These are phyloP conservation scores for Rhincodon typus DNA, from an alignment of 2,797 vertebrate species.

Conservation along the genomic window DNA sequence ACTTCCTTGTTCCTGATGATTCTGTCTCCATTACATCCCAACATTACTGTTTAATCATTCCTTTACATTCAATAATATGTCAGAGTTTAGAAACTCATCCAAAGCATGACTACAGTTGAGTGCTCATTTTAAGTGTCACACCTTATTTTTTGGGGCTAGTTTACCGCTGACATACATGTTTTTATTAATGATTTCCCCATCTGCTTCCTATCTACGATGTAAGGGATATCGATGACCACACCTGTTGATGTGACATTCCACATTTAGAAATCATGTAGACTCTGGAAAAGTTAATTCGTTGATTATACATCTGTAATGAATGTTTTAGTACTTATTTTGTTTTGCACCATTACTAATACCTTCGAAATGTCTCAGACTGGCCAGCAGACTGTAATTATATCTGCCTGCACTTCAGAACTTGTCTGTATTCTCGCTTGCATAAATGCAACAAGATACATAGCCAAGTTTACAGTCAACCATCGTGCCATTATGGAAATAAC, in stretches of 20 bases:
- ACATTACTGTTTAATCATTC: constrained; percentile 42
- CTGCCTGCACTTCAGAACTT: neutral
- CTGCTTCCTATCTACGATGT: constrained; percentile 51
- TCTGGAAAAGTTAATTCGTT: constrained; percentile 45
- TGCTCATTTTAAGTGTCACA: constrained; percentile 38
- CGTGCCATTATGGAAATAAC: neutral
- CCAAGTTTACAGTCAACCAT: neutral
- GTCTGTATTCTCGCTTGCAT: constrained; percentile 16
- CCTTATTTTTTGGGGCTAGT: constrained; percentile 43
- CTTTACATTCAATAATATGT: constrained; percentile 44
- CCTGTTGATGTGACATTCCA: constrained; percentile 53
- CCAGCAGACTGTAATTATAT: constrained; percentile 26
- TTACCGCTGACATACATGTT: constrained; percentile 41
- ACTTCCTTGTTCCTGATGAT: neutral
- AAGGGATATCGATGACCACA: constrained; percentile 53
- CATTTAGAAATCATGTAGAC: constrained; percentile 39
- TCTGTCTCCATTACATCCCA: constrained; percentile 38
- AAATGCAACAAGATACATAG: neutral
- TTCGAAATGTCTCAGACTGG: neutral
- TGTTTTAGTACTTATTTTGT: constrained; percentile 38
- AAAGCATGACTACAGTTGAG: neutral
- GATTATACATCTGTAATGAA: constrained; percentile 34
- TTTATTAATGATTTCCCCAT: constrained; percentile 19
- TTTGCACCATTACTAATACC: constrained; percentile 38
- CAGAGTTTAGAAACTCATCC: constrained; percentile 37